These are phyloP conservation scores for Telenomus remus DNA, from an alignment of 1,140 invertebrate species.

Conservation along the genomic window DNA sequence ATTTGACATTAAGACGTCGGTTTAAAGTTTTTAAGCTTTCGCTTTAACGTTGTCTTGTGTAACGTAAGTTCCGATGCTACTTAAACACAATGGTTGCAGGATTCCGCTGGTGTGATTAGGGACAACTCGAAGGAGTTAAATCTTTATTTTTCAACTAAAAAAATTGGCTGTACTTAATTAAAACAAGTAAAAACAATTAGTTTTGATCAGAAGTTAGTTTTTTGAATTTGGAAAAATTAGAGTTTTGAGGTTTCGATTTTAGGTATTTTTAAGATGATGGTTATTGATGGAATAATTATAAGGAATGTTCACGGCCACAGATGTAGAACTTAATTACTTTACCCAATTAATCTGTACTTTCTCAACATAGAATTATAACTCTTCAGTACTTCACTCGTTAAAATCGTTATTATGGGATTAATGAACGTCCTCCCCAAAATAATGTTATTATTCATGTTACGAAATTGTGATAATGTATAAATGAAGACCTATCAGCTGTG, in stretches of 20 bases:
- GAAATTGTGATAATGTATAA: conserved; percentile 53
- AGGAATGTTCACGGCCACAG: conserved; percentile 52
- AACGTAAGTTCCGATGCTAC: conserved; percentile 60
- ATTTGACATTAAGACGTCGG: conserved; percentile 55
- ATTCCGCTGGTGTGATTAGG: conserved; percentile 15
- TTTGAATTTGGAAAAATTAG: too few species aligned
- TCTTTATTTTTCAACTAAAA: background rate
- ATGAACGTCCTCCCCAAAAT: conserved; percentile 42
- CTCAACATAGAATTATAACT: conserved; percentile 56
- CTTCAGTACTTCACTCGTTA: conserved; percentile 55
- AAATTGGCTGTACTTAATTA: too few species aligned
- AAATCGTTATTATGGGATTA: conserved; percentile 54
- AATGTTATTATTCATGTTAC: conserved; percentile 47
- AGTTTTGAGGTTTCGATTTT: too few species aligned
- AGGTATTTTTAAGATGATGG: conserved; percentile 21
- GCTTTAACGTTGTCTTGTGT: conserved; percentile 55
- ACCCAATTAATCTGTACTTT: conserved; percentile 54
- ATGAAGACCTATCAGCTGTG: conserved; percentile 36
- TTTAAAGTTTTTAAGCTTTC: conserved; percentile 68
- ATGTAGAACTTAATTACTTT: conserved; percentile 53
- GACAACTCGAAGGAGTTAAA: background rate
- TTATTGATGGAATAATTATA: conserved; percentile 43
- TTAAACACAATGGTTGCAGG: conserved; percentile 42
- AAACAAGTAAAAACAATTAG: too few species aligned
- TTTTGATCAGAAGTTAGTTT: too few species aligned